Evolutionary conservation across 1,140 invertebrate genomes (phyloP).

Genomic region (Antheraea mylitta): DNA sequence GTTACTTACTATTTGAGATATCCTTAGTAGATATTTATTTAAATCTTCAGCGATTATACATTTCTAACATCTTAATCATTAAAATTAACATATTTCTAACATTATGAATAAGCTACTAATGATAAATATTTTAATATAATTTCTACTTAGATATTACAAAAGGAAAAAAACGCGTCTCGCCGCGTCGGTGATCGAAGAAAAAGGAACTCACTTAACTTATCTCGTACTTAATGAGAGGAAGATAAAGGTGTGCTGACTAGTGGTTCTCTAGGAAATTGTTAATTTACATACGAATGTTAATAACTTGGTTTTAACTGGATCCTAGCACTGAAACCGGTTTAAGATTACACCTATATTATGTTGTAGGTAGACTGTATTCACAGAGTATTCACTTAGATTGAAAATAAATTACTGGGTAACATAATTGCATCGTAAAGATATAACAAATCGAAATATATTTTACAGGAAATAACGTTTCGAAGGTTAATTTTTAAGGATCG

Average conservation of each 20-base stretch:
- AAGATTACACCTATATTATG: neutral
- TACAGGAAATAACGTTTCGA: too few species aligned
- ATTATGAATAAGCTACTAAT: slow-evolving; percentile 13
- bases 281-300: slow-evolving; percentile 69
- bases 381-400: neutral
- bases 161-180: neutral
- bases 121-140: slow-evolving; percentile 12
- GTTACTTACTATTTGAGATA: too few species aligned
- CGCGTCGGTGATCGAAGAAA: slow-evolving; percentile 17
- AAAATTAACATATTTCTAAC: slow-evolving; percentile 16
- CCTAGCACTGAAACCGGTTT: slow-evolving; percentile 21
- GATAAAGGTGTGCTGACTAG: slow-evolving; percentile 46
- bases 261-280: slow-evolving; percentile 49
- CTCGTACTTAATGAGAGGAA: slow-evolving; percentile 48
- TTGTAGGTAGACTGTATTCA: slow-evolving; percentile 5
- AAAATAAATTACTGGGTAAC: neutral
- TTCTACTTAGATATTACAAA: neutral
- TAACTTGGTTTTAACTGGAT: slow-evolving; percentile 47
- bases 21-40: neutral
- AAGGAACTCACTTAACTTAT: slow-evolving; percentile 44
- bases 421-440: slow-evolving; percentile 1
- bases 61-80: slow-evolving; percentile 5
- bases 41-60: neutral
- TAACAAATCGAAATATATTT: too few species aligned
- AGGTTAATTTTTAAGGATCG: too few species aligned